Percentiles rank a stretch among this genome's conserved stretches.
Evolutionary conservation across 1,140 invertebrate species (phyloP).

Genomic region (Acyrthosiphon pisum): DNA sequence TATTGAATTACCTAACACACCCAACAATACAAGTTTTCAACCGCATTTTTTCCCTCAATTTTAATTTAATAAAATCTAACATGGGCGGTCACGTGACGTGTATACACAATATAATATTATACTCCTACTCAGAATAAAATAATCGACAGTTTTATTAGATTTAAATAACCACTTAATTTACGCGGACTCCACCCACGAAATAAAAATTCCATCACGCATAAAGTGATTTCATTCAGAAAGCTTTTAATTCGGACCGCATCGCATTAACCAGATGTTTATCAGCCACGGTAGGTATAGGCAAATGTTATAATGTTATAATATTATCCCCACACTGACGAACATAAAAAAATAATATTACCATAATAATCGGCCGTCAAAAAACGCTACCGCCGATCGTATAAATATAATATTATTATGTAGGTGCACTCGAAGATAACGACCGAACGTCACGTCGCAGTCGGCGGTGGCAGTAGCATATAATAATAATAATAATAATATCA

Average conservation of each 20-base stretch:
- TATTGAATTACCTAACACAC: slow-evolving; percentile 5
- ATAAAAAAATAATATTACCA: slow-evolving; percentile 19
- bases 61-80: neutral
- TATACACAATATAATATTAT: neutral
- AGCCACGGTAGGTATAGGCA: neutral
- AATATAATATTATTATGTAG: slow-evolving; percentile 7
- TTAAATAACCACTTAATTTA: slow-evolving; percentile 42
- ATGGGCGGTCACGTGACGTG: neutral
- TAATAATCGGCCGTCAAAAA: slow-evolving; percentile 35
- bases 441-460: neutral
- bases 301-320: neutral
- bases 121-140: neutral
- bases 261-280: slow-evolving; percentile 51
- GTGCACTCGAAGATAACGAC: neutral
- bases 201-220: slow-evolving; percentile 14
- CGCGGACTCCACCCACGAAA: slow-evolving; percentile 34
- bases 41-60: neutral
- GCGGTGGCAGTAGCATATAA: neutral
- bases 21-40: neutral
- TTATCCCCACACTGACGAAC: neutral
- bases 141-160: slow-evolving; percentile 14
- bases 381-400: slow-evolving; percentile 23
- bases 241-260: slow-evolving; percentile 51
- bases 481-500: slow-evolving; percentile 22
- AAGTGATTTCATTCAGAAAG: slow-evolving; percentile 24